phyloP scores from a whole-genome alignment of 92 coral and sea anemone genomes.

The Zoanthus solanderi region DNA sequence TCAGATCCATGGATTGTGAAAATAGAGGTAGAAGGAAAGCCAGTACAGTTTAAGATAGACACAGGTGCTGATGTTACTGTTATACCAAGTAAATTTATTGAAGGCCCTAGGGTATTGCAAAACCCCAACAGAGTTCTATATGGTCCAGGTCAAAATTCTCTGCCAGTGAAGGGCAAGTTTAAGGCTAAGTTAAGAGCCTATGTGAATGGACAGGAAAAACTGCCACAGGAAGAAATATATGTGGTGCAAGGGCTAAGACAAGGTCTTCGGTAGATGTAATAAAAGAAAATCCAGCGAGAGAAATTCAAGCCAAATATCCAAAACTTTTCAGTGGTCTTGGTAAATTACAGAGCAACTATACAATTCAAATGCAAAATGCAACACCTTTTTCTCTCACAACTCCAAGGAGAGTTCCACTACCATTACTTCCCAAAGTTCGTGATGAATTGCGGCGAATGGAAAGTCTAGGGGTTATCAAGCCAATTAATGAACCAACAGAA shows the following conservation, averaged over 20 bases:
- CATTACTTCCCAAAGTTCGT: neutral
- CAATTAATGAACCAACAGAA: neutral
- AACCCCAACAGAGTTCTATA: neutral
- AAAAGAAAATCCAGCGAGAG: neutral
- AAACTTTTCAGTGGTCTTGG: slow-evolving; percentile 3
- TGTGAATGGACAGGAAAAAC: neutral
- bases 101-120: neutral
- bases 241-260: neutral
- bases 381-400: slow-evolving; percentile 6
- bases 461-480: neutral
- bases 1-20: neutral
- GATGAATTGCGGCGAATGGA: neutral
- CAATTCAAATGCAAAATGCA: neutral
- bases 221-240: neutral
- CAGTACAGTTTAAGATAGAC: neutral
- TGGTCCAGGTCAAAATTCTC: neutral
- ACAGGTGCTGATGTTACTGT: neutral
- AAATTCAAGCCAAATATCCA: neutral
- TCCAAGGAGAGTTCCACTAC: neutral
- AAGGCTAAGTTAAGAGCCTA: neutral
- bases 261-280: neutral
- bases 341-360: neutral
- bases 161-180: neutral
- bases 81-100: neutral
- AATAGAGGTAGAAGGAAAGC: neutral